Conservation (phyloP, 2,113 vertebrate species). For the rabbit (Oryctolagus cuniculus) region mOryCun1.1 NC_091433.1:66282001-66282500, state of each 20-base stretch:
- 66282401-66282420: not conserved
- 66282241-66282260: not conserved
- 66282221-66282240: not conserved
- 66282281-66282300: not conserved
- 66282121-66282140: not conserved
- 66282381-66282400: too few relatives aligned
- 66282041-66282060: not conserved
- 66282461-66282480: too few relatives aligned
- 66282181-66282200: not conserved
- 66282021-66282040: not conserved
- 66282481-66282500: too few relatives aligned
- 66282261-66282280: not conserved
- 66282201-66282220: not conserved
- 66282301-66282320: not conserved
- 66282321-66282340: not conserved
- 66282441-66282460: not conserved
- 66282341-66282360: not conserved
- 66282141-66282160: not conserved
- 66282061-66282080: too few relatives aligned
- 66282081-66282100: not conserved
- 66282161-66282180: not conserved
- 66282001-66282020: conserved; percentile 14
- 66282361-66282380: not conserved
- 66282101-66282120: not conserved
- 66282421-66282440: not conserved